Base-by-base conservation (phyloP, 2,888 invertebrate species). In the Abrostola triplasia region DNA sequence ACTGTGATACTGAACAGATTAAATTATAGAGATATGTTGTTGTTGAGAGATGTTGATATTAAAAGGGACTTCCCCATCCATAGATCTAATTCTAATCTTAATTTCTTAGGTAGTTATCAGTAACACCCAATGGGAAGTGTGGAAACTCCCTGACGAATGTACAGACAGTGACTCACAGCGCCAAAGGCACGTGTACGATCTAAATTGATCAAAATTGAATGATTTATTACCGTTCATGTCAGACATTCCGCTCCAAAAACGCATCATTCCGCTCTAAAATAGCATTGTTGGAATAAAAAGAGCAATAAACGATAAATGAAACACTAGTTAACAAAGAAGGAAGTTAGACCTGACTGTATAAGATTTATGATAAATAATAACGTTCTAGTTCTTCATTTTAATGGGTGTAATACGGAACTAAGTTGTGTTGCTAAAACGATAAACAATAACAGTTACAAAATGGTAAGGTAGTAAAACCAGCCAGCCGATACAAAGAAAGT, bases 191-290 rank as follows among this genome's bases (percentile, higher is more conserved):
- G 36, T 48, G 56, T 41, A 47, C 40, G 35, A 59, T 49, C 44
- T 60, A 48, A 65, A 76, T 63, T 76, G 55, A 73, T 63, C 49
- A 47, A 55, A 76, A 67, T 73, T 67, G 59, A 50, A 64, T 58
- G 42, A 63, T 73, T 62, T 67, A 54, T 49, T 44, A 41, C 51
- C 41, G 12, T 52, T 59, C 42, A 12, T 59, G 51, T 49, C 55
- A 24, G 41, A 8, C 38, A 35, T 47, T 58, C 24, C 36, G 60
- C 12, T 64, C 53, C 50, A 41, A 68, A 54, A 2, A 24, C 24
- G 24, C 24, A 24, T 24, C 24, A 24, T 24, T 24, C 24, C 24
- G 24, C 24, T 24, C 1, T 24, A 24, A 24, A 47, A 24, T 24
- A 10, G 13, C 9, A 47, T 47, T 44, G 44, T 13, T 12, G 13